Evolutionary conservation across 2,113 vertebrate genomes (phyloP), one percentile per base, ranked within the genome.

Genomic region (Hemiprocne comata): DNA sequence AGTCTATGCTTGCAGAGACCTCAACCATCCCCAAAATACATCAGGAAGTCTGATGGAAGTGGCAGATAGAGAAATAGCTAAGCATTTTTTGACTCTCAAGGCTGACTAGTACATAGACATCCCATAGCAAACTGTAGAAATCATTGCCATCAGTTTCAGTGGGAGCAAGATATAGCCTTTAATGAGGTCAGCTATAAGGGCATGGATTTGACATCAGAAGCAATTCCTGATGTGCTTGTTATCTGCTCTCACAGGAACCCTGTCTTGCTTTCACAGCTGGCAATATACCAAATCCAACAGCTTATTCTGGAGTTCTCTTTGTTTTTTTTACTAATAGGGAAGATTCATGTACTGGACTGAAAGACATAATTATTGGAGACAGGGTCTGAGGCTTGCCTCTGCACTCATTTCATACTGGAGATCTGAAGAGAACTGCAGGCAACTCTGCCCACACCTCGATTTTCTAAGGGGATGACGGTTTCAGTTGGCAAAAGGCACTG

Each of bases 111-210:
- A 36, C 34, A 33, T 13, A 86, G 65, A 9, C 24, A 40, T 90
- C 65, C 64, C 55, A 34, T 14, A 73, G 69, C 19, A 72, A 88
- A 77, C 75, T 40, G 36, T 12, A 80, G 60, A 83, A 93, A 60
- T 77, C 26, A 2, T 50, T 88, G 75, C 65, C 85, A 60, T 67
- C 2, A 0, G 38, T 88, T 95, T 93, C 85, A 64, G 76, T 74
- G 42, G 79, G 83, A 93, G 48, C 15, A 86, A 36, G 31, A 76
- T 74, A 74, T 4, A 87, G 72, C 57, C 61, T 88, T 94, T 94
- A 92, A 94, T 86, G 85, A 96, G 83, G 90, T 81, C 88, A 94
- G 65, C 57, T 81, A 9, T 64, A 76, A 86, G 76, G 75, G 72
- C 69, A 36, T 57, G 72, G 61, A 50, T 67, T 57, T 96, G 85